Base-by-base conservation (phyloP, 2,113 vertebrate species). In the Bufo gargarizans region DNA sequence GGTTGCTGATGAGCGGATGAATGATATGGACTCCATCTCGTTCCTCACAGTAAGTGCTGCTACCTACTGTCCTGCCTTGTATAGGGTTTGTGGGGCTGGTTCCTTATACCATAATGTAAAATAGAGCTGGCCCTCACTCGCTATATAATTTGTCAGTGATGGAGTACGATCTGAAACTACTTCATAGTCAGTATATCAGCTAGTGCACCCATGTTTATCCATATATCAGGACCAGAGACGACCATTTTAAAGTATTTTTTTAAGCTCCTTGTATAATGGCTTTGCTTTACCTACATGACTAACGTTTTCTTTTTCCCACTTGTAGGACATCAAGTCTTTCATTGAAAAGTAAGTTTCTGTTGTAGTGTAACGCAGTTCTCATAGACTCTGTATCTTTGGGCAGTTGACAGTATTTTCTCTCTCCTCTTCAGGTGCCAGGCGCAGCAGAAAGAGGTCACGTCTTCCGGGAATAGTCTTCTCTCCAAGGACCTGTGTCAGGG, bases 321-420 rank as follows among this genome's bases (percentile, higher is more conserved):
- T 63, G 6, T 69, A 82, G 86, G 86, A 88, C 86, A 88, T 88
- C 79, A 88, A 88, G 58, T 14, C 65, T 17, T 88, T 88, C 67
- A 88, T 88, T 63, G 86, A 88, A 1, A 88, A 50, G 86, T 88
- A 88, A 88, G 79, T 76, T 50, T 61, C 7, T 59, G 4, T 17
- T 80, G 3, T 45, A 13, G 10, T 33, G 2, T 55, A 53, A 53
- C 13, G 56, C 13, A 58, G 56, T 13, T 12, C 53, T 55, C 10
- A 11, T 77, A 9, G 3, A 9, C 12, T 7, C 12, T 12, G 56
- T 58, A 58, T 58, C 12, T 58, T 3, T 61, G 4, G 0, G 59
- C 16, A 17, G 59, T 19, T 4, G 56, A 12, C 56, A 58, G 56
- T 58, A 58, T 53, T 33, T 19, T 19, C 1, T 19, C 59, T 47